Conservation (phyloP, 2,113 vertebrate genomes). For the Psilopsiagon aurifrons region DNA sequence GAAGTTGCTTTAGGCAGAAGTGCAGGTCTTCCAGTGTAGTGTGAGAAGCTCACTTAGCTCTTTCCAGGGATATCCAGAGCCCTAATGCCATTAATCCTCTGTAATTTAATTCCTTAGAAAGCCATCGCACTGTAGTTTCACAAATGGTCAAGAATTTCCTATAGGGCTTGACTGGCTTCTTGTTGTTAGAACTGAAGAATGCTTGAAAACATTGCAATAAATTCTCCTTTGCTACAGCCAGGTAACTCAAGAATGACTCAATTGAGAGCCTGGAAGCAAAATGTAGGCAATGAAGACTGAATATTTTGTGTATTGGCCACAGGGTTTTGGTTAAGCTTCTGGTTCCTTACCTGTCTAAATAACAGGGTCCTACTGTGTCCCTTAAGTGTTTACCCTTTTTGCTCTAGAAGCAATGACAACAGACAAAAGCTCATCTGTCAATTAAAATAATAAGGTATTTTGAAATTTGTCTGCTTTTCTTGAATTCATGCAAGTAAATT, state of each 20-base stretch:
- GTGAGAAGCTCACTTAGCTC: neutral
- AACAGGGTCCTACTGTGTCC: neutral
- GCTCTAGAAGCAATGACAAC: neutral
- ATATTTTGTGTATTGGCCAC: neutral
- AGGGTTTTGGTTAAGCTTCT: neutral
- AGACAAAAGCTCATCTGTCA: neutral
- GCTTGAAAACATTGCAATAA: neutral
- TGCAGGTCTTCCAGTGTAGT: neutral
- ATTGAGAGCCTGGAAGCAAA: neutral
- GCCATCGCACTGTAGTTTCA: neutral
- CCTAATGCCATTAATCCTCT: neutral
- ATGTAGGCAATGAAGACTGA: neutral
- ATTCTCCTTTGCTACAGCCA: neutral
- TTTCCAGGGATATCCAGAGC: neutral
- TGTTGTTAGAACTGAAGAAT: neutral
- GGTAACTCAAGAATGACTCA: neutral
- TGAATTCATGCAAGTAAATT: conserved; percentile 10
- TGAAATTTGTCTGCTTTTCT: neutral
- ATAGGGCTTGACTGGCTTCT: neutral
- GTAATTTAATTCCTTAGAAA: neutral
- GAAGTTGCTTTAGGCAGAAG: neutral
- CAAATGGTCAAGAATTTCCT: neutral
- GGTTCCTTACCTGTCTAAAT: neutral
- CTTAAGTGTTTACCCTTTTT: neutral
- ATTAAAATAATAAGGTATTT: neutral